Percentiles rank a stretch among this genome's conserved stretches.
These are phyloP conservation scores for Nipponacmea schrenckii DNA, from an alignment of 2,888 invertebrate species.

Conservation along the genomic window DNA sequence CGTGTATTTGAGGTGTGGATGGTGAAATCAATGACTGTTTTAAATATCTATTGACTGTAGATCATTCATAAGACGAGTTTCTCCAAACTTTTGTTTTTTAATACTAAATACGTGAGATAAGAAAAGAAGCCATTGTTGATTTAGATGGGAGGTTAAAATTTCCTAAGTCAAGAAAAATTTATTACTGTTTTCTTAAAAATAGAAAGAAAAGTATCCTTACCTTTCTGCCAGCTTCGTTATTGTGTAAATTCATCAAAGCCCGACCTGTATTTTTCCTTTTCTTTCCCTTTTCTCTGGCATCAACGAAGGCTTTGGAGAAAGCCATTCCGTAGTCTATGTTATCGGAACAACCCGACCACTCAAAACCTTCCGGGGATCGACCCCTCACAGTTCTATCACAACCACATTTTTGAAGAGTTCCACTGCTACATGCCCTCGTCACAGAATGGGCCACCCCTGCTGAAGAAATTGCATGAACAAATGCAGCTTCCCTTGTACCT, in stretches of 20 bases:
- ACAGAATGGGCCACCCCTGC: slow-evolving; percentile 94
- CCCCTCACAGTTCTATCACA: slow-evolving; percentile 84
- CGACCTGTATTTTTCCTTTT: slow-evolving; percentile 85
- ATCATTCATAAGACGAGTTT: too few relatives aligned
- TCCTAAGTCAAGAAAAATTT: too few relatives aligned
- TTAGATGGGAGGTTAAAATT: too few relatives aligned
- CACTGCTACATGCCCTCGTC: slow-evolving; percentile 90
- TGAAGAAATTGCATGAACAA: slow-evolving; percentile 91
- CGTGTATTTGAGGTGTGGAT: too few relatives aligned
- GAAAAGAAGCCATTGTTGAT: too few relatives aligned
- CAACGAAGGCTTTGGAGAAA: slow-evolving; percentile 88
- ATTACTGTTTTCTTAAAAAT: too few relatives aligned
- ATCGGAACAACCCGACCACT: slow-evolving; percentile 92
- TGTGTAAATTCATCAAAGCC: slow-evolving; percentile 95
- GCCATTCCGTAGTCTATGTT: slow-evolving; percentile 78
- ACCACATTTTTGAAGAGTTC: slow-evolving; percentile 87
- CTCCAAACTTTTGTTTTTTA: too few relatives aligned
- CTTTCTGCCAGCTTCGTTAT: slow-evolving; percentile 95
- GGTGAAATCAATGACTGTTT: too few relatives aligned
- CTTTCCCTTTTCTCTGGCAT: slow-evolving; percentile 85
- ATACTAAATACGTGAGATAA: too few relatives aligned
- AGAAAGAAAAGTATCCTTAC: slow-evolving; percentile 71
- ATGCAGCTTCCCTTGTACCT: slow-evolving; percentile 94
- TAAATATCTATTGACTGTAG: too few relatives aligned
- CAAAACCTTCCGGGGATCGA: slow-evolving; percentile 79